phyloP scores from a whole-genome alignment of 1,140 invertebrate species.

The Drosophila repletoides region DNA sequence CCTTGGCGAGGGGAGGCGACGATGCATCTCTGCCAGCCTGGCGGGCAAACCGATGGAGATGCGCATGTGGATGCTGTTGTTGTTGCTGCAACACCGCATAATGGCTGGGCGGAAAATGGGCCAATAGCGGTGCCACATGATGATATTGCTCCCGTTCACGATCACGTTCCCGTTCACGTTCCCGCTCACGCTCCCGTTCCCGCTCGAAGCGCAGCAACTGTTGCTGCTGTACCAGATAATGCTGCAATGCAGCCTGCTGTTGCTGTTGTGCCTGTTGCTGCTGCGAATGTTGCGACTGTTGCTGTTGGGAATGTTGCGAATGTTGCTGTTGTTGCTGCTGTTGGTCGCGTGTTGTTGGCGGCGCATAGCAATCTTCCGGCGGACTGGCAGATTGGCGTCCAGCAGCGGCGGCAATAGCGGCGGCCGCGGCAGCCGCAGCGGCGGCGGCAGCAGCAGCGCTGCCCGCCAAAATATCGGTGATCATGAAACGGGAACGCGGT shows the following conservation, averaged over 20 bases:
- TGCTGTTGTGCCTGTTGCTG: constrained; percentile 55
- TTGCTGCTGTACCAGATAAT: constrained; percentile 72
- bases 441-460: constrained; percentile 80
- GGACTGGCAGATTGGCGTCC: constrained; percentile 34
- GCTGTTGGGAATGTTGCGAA: constrained; percentile 41
- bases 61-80: constrained; percentile 35
- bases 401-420: constrained; percentile 48
- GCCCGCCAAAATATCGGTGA: constrained; percentile 89
- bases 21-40: constrained; percentile 26
- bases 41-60: constrained; percentile 25
- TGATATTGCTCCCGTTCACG: constrained; percentile 57
- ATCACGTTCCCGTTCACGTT: constrained; percentile 34
- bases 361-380: constrained; percentile 40
- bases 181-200: constrained; percentile 45
- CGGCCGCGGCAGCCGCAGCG: constrained; percentile 60
- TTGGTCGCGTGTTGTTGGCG: constrained; percentile 17
- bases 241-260: constrained; percentile 64
- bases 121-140: constrained; percentile 56
- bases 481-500: constrained; percentile 89
- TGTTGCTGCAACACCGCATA: constrained; percentile 62
- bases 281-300: constrained; percentile 48
- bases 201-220: constrained; percentile 65
- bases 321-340: constrained; percentile 48
- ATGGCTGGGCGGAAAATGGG: constrained; percentile 70
- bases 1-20: constrained; percentile 23